A percentile compares a stretch with the other conserved stretches of the same genome.
Conservation (phyloP, 1,140 invertebrate genomes). For the Pogonognathellus flavescens region DNA sequence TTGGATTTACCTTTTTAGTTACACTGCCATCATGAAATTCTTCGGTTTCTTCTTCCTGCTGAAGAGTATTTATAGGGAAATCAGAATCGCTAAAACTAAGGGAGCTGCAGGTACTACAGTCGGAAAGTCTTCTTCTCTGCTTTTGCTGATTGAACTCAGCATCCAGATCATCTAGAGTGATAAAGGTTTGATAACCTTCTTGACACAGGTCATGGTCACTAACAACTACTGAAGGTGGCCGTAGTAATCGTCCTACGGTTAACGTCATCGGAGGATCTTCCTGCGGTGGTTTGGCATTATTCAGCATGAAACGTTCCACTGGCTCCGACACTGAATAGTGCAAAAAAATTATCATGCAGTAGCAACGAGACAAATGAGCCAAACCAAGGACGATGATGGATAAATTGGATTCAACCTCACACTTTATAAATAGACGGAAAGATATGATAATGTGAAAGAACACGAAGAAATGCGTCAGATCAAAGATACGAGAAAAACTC, state of each 20-base stretch:
- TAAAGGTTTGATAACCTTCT: constrained; percentile 58
- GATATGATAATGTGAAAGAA: neutral
- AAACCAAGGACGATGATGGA: constrained; percentile 32
- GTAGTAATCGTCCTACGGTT: constrained; percentile 35
- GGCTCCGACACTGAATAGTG: constrained; percentile 23
- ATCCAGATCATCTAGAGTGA: constrained; percentile 65
- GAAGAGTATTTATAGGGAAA: constrained; percentile 43
- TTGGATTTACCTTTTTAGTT: constrained; percentile 21
- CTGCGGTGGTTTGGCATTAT: constrained; percentile 17
- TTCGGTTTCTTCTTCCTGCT: constrained; percentile 58
- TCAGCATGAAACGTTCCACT: constrained; percentile 39
- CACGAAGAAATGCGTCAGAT: neutral
- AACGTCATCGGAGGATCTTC: constrained; percentile 46
- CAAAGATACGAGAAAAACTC: constrained; percentile 8
- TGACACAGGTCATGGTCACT: constrained; percentile 64
- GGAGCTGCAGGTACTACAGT: constrained; percentile 64
- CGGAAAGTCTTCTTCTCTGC: constrained; percentile 60
- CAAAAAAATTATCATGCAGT: constrained; percentile 12
- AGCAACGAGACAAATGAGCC: constrained; percentile 12
- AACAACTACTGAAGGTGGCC: constrained; percentile 65
- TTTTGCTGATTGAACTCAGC: constrained; percentile 57
- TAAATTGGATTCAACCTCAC: neutral
- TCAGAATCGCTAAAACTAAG: constrained; percentile 63
- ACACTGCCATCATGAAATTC: constrained; percentile 26
- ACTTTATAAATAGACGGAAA: constrained; percentile 18